A percentile compares a stretch with the other conserved stretches of the same genome.
phyloP scores from a whole-genome alignment of 1,140 invertebrate genomes.

The Potamilus streckersoni region DNA sequence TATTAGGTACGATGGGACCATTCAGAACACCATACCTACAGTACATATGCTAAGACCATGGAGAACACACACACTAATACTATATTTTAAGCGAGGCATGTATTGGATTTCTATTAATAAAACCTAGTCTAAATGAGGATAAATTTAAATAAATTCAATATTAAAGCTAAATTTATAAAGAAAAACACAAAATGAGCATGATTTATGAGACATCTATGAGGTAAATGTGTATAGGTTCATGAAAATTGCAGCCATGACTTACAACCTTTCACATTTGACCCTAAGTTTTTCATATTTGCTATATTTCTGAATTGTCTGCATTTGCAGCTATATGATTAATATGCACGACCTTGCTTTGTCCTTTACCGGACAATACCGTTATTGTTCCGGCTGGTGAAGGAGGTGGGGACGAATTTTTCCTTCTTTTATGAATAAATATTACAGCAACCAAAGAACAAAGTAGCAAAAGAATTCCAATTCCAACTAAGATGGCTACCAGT shows the following conservation, averaged over 20 bases:
- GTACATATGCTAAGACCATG: no score
- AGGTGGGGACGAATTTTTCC: conserved; percentile 52
- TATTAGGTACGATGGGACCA: no score
- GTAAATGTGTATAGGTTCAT: neutral
- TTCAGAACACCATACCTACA: no score
- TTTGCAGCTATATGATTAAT: conserved; percentile 7
- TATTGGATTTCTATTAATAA: no score
- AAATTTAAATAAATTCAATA: no score
- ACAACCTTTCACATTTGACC: neutral
- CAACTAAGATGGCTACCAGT: conserved; percentile 49
- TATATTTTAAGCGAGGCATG: no score
- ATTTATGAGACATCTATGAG: no score
- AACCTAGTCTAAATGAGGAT: no score
- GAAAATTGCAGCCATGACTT: neutral
- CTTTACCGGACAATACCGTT: conserved; percentile 45
- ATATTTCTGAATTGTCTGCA: conserved; percentile 33
- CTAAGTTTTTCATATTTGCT: neutral
- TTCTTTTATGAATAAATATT: conserved; percentile 44
- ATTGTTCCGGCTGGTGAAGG: conserved; percentile 53
- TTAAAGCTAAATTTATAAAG: no score
- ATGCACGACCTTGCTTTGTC: conserved; percentile 30
- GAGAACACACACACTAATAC: no score
- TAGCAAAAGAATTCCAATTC: conserved; percentile 44
- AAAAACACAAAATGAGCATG: no score
- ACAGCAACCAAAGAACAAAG: conserved; percentile 45